Evolutionary conservation across 2,888 invertebrate species (phyloP), one percentile per base, ranked within the genome.

Genomic region (Trimorus sp.): DNA sequence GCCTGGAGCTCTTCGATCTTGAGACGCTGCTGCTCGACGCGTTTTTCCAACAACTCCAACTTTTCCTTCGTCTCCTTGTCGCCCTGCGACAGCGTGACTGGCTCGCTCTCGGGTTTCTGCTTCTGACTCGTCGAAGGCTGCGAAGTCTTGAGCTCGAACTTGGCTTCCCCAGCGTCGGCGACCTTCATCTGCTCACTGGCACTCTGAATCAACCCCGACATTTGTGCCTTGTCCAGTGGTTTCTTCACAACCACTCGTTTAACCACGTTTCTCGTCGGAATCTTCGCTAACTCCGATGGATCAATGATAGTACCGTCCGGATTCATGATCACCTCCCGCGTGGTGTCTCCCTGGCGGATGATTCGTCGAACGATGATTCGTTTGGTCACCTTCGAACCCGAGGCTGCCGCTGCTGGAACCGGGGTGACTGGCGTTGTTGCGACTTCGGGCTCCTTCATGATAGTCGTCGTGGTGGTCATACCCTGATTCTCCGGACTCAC

Each of bases 161-260:
- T 90, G 5, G 86, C 79, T 16, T 90, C 90, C 14, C 56, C 65
- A 12, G 40, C 45, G 1, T 80, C 75, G 6, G 14, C 12, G 12
- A 77, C 51, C 48, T 77, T 78, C 12, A 62, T 45, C 12, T 37
- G 77, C 0, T 26, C 84, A 78, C 7, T 54, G 0, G 86, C 74
- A 4, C 85, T 83, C 26, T 90, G 90, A 42, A 90, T 48, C 6
- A 91, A 84, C 8, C 87, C 85, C 53, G 75, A 37, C 53, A 83
- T 84, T 4, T 88, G 87, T 58, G 78, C 85, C 36, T 89, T 90
- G 54, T 91, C 90, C 1, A 88, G 37, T 0, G 91, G 86, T 16
- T 90, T 90, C n/a, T 91, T 91, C 0, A 91, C 89, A 0, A 92
- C 90, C 3, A 92, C 91, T 16, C 92, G 85, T 51, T 91, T 92